Conservation (phyloP, 2,888 invertebrate species). For the Germaria angustata region DNA sequence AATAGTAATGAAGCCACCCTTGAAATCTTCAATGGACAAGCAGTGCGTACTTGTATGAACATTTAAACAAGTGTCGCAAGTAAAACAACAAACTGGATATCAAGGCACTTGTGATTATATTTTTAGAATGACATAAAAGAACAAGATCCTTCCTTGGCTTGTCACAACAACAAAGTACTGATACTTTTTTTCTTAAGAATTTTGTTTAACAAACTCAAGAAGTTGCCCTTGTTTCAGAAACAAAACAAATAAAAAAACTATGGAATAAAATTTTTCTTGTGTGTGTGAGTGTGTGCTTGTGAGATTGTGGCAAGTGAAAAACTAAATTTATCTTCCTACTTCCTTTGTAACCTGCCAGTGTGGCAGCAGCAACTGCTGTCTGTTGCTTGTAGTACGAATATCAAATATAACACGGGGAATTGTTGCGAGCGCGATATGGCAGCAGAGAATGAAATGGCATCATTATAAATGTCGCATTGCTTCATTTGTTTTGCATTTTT, state of each 20-base stretch:
- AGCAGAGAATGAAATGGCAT: constrained; percentile 1
- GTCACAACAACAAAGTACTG: neutral
- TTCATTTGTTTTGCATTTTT: constrained; percentile 46
- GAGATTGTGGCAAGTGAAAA: constrained; percentile 53
- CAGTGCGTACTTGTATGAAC: neutral
- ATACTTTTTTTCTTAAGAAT: constrained; percentile 15
- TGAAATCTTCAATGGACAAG: constrained; percentile 15
- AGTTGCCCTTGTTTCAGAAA: neutral
- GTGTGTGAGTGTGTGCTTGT: neutral
- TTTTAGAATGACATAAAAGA: neutral
- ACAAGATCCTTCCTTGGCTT: constrained; percentile 9
- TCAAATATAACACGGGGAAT: constrained; percentile 7
- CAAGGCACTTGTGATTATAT: neutral
- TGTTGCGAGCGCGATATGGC: neutral
- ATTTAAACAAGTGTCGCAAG: neutral
- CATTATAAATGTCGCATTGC: constrained; percentile 62
- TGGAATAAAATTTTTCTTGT: neutral
- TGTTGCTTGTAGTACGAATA: neutral
- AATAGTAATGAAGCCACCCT: constrained; percentile 7
- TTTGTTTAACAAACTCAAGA: neutral
- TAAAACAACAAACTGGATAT: neutral
- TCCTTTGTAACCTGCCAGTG: constrained; percentile 45
- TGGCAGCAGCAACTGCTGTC: neutral
- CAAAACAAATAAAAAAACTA: constrained; percentile 2
- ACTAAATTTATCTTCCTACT: constrained; percentile 52